Base-by-base conservation (phyloP, 2,888 invertebrate species). In the Cybosia mesomella region DNA sequence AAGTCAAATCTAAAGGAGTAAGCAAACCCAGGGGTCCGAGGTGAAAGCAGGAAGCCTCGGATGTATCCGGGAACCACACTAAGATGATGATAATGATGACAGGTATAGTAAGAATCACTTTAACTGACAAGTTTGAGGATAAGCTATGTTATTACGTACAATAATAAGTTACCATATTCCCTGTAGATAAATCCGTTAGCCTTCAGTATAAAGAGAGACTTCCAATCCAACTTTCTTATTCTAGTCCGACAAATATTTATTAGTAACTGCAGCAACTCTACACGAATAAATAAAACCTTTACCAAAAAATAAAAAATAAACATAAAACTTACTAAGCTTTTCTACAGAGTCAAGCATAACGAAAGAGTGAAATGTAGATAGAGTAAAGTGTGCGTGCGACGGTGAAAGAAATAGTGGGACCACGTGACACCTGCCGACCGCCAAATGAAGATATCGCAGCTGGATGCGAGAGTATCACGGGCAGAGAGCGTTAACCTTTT, bases 391-490 rank as follows among this genome's bases (percentile, higher is more conserved):
- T 21, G 66, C 28, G 90, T 77, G 73, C 8, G 85, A 92, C 70
- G 64, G 86, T 68, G 91, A 90, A 9, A 74, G 57, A 70, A 74
- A 67, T 79, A 81, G 65, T 69, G 77, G 79, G 72, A 86, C 91
- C 93, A 92, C 93, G 92, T 94, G 94, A 93, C 95, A 95, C 94
- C 94, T 95, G 94, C 93, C 90, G 92, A 85, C 93, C 90, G 90
- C 91, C 93, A 94, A 94, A 95, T 95, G 94, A 94, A 95, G 95
- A 95, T 91, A 94, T 94, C 94, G 93, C 94, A 94, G 94, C 94
- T 94, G 94, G 92, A 91, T 91, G 89, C 89, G 86, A 89, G 90
- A 88, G 87, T 83, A 85, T 85, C 89, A 85, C 68, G 77, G 79
- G 64, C 87, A 90, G 91, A 83, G 77, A 83, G 86, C 67, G 72